A percentile compares a stretch with the other conserved stretches of the same genome.
Conservation (phyloP, 2,797 vertebrate species). For the Moxostoma hubbsi region DNA sequence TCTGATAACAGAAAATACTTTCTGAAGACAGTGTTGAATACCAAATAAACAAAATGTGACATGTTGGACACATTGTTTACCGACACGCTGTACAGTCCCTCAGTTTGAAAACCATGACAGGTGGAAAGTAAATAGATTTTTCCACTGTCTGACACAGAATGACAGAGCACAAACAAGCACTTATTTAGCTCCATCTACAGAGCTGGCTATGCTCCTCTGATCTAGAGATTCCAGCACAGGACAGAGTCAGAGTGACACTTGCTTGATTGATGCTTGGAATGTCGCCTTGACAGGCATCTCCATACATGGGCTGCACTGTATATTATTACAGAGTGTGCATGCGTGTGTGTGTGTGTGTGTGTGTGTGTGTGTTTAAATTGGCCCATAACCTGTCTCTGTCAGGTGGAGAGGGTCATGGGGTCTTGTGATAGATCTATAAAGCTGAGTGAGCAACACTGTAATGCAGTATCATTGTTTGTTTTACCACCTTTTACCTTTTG, state of each 20-base stretch:
- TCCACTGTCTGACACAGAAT: slow-evolving; percentile 48
- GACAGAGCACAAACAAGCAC: slow-evolving; percentile 41
- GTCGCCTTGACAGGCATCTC: slow-evolving; percentile 47
- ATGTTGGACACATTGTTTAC: slow-evolving; percentile 45
- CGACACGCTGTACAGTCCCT: slow-evolving; percentile 33
- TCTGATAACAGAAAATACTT: slow-evolving; percentile 15
- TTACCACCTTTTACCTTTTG: too few relatives aligned
- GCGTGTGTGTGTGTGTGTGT: not conserved
- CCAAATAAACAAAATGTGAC: slow-evolving; percentile 36
- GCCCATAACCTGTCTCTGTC: slow-evolving; percentile 40
- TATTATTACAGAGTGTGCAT: slow-evolving; percentile 6
- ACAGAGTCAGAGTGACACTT: slow-evolving; percentile 21
- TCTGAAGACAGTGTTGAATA: slow-evolving; percentile 23
- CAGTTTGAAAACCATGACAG: slow-evolving; percentile 52
- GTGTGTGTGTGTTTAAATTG: slow-evolving; percentile 48
- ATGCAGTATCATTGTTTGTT: too few relatives aligned
- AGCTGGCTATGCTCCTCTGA: slow-evolving; percentile 22
- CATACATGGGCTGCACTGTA: slow-evolving; percentile 11
- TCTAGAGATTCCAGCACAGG: slow-evolving; percentile 36
- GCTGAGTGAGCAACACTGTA: not conserved
- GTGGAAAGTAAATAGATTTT: slow-evolving; percentile 48
- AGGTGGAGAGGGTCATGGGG: not conserved
- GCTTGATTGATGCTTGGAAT: slow-evolving; percentile 52
- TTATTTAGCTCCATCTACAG: slow-evolving; percentile 6
- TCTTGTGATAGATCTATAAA: slow-evolving; percentile 34